A percentile compares a stretch with the other conserved stretches of the same genome.
Conservation (phyloP, 2,113 vertebrate genomes). For the Rutilus rutilus region DNA sequence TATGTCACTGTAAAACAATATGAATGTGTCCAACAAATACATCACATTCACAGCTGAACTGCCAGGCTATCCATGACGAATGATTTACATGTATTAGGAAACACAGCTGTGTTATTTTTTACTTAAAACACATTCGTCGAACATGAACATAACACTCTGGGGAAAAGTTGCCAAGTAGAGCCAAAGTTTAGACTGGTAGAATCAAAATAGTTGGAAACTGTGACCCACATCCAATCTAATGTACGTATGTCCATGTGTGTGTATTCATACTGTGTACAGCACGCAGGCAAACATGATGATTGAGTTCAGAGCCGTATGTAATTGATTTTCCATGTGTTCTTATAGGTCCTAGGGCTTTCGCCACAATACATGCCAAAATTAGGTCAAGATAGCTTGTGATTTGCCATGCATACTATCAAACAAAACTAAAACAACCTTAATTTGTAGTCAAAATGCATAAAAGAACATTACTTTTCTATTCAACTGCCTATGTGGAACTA, state of each 20-base stretch:
- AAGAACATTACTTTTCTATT: not conserved
- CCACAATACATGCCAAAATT: not conserved
- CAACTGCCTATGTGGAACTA: not conserved
- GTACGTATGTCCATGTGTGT: not conserved
- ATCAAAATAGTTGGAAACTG: conserved; percentile 3
- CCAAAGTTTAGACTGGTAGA: conserved; percentile 6
- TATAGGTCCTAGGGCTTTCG: not conserved
- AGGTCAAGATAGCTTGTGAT: not conserved
- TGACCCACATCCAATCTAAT: not conserved
- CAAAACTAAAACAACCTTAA: not conserved
- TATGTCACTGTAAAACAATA: not conserved
- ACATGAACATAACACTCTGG: conserved; percentile 21
- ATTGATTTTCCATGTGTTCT: conserved; percentile 22
- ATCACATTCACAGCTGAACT: conserved; percentile 16
- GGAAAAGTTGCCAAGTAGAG: conserved; percentile 5
- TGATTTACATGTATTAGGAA: conserved; percentile 13
- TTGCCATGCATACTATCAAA: not conserved
- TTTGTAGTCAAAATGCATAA: not conserved
- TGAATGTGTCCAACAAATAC: conserved; percentile 11
- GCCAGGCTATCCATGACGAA: not conserved
- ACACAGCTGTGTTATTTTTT: conserved; percentile 30
- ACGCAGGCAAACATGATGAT: not conserved
- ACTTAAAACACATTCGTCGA: conserved; percentile 7
- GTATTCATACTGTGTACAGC: not conserved
- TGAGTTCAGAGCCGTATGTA: conserved; percentile 8